Conservation (phyloP, 2,888 invertebrate genomes). For the Drosophila multiciliata region DNA sequence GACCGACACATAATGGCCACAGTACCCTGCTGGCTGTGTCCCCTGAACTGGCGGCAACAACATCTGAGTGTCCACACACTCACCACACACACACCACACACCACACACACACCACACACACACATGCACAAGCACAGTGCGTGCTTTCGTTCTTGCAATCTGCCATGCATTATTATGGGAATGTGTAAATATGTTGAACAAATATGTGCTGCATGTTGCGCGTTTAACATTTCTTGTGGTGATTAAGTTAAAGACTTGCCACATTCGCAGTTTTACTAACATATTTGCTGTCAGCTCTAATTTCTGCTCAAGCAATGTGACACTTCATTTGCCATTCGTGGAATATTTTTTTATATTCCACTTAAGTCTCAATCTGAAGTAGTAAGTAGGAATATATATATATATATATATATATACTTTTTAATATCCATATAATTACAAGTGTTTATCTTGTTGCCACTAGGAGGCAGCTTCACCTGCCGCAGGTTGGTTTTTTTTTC, state of each 20-base stretch:
- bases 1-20: conserved; percentile 52
- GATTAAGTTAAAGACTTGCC: conserved; percentile 17
- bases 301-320: conserved; percentile 3
- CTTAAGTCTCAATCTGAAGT: background rate
- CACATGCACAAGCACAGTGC: conserved; percentile 3
- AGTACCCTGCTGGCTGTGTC: conserved; percentile 36
- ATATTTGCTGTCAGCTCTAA: conserved; percentile 9
- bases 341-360: conserved; percentile 2
- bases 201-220: conserved; percentile 25
- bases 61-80: conserved; percentile 29
- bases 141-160: conserved; percentile 14
- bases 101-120: conserved; percentile 1
- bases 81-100: background rate
- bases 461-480: background rate
- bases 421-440: too few species aligned
- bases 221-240: conserved; percentile 21
- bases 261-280: conserved; percentile 12
- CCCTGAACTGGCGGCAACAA: conserved; percentile 28
- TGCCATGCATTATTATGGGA: conserved; percentile 9
- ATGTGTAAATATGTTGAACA: conserved; percentile 18
- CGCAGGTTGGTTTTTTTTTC: background rate
- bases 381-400: background rate
- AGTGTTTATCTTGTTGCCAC: background rate
- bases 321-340: conserved; percentile 34
- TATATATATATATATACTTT: background rate